A percentile compares a stretch with the other conserved stretches of the same genome.
phyloP scores from a whole-genome alignment of 2,113 vertebrate genomes.

The Dermatemys mawii region DNA sequence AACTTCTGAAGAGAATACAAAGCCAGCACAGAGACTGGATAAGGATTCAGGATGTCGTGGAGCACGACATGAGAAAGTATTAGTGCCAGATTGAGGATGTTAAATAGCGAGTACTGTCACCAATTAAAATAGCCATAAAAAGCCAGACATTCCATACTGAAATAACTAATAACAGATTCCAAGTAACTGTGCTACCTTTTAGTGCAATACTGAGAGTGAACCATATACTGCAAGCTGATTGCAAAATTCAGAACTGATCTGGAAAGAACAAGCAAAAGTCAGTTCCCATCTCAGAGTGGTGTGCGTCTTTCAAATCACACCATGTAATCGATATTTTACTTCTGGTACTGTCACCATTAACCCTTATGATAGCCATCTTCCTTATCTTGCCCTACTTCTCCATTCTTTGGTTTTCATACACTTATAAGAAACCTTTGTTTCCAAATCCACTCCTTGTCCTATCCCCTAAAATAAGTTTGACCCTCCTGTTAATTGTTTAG shows the following conservation, averaged over 20 bases:
- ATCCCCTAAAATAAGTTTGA: neutral
- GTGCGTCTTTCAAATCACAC: neutral
- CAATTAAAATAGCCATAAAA: constrained; percentile 69
- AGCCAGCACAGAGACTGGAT: constrained; percentile 7
- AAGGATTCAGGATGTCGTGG: constrained; percentile 11
- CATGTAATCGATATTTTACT: neutral
- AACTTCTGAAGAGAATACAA: neutral
- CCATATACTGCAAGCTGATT: neutral
- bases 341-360: neutral
- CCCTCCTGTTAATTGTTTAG: neutral
- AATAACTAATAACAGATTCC: constrained; percentile 65
- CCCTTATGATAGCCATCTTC: neutral
- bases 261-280: neutral
- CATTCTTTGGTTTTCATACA: neutral
- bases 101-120: constrained; percentile 57
- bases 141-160: constrained; percentile 54
- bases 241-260: neutral
- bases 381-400: neutral
- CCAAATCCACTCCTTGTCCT: neutral
- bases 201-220: neutral
- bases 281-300: neutral
- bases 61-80: constrained; percentile 39
- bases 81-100: constrained; percentile 37
- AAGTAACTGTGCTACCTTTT: neutral
- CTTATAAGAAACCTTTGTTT: neutral